A percentile compares a stretch with the other conserved stretches of the same genome.
These are phyloP conservation scores for Philaethria dido DNA, from an alignment of 2,888 invertebrate species.

Conservation along the genomic window DNA sequence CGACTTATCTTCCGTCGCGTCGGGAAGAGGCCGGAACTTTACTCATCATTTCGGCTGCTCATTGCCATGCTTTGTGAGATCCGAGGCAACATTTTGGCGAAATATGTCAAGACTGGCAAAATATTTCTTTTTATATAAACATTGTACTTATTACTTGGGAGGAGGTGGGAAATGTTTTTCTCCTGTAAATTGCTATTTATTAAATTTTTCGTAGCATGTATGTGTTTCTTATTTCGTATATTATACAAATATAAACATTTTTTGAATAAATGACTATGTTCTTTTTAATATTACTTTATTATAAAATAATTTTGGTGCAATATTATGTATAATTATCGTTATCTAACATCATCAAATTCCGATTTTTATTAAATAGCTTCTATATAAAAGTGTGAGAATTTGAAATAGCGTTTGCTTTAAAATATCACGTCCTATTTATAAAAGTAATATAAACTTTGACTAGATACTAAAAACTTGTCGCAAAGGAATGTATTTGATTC, in stretches of 20 bases:
- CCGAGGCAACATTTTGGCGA: constrained; percentile 26
- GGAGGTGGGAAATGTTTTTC: not conserved
- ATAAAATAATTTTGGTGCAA: too few species aligned
- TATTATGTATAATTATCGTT: too few species aligned
- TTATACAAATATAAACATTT: not conserved
- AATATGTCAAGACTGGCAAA: constrained; percentile 20
- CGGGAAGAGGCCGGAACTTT: constrained; percentile 37
- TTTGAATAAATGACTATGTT: not conserved
- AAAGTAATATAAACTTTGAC: not conserved
- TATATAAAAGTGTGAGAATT: not conserved
- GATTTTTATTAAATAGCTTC: too few species aligned
- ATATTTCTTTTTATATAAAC: constrained; percentile 23
- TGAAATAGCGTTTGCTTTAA: not conserved
- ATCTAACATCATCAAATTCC: too few species aligned
- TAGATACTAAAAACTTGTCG: not conserved
- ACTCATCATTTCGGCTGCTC: constrained; percentile 37
- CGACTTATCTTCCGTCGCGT: constrained; percentile 32
- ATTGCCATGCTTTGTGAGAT: constrained; percentile 28
- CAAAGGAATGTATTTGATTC: not conserved
- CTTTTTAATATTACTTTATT: too few species aligned
- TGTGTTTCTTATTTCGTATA: not conserved
- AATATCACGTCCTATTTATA: not conserved
- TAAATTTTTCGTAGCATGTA: not conserved
- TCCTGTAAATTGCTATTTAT: constrained; percentile 2
- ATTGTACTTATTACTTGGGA: constrained; percentile 19